Conservation (phyloP, 2,888 invertebrate genomes). For the Abscondita cerata region DNA sequence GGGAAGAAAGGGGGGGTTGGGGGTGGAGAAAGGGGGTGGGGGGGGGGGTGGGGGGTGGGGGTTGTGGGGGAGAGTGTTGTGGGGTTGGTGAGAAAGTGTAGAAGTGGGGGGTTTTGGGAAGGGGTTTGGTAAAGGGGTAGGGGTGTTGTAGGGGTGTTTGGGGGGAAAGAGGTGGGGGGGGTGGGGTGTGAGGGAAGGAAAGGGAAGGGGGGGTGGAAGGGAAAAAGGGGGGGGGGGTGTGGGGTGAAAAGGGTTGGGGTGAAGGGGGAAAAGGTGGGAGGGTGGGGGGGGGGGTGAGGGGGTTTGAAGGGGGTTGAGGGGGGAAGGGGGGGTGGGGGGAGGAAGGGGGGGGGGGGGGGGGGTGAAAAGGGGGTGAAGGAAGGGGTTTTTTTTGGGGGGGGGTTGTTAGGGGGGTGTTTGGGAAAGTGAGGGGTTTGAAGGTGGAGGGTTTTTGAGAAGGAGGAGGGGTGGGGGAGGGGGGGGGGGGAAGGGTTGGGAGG, state of each 20-base stretch:
- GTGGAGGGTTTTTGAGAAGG: not conserved
- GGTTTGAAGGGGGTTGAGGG: not conserved
- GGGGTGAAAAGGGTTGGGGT: not conserved
- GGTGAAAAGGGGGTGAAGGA: not conserved
- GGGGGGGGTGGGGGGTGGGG: no score
- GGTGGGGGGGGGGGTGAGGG: not conserved
- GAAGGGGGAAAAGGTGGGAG: not conserved
- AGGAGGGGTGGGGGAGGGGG: not conserved
- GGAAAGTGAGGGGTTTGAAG: not conserved
- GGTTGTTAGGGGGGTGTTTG: not conserved
- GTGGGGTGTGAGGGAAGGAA: not conserved
- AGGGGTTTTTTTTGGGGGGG: not conserved
- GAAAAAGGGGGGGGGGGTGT: not conserved
- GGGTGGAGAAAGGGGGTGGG: not conserved
- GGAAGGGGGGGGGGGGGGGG: not conserved
- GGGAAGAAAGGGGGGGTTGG: not conserved
- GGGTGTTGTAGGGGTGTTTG: no score
- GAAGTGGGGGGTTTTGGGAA: no score
- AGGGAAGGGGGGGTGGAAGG: not conserved
- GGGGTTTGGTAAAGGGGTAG: no score
- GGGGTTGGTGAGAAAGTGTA: no score
- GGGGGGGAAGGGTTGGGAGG: not conserved
- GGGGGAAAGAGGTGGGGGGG: not conserved
- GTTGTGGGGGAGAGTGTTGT: no score
- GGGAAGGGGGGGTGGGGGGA: not conserved